Percentiles rank a stretch among this genome's conserved stretches.
These are phyloP conservation scores for Casuarius casuarius DNA, from an alignment of 2,113 vertebrate species.

Conservation along the genomic window DNA sequence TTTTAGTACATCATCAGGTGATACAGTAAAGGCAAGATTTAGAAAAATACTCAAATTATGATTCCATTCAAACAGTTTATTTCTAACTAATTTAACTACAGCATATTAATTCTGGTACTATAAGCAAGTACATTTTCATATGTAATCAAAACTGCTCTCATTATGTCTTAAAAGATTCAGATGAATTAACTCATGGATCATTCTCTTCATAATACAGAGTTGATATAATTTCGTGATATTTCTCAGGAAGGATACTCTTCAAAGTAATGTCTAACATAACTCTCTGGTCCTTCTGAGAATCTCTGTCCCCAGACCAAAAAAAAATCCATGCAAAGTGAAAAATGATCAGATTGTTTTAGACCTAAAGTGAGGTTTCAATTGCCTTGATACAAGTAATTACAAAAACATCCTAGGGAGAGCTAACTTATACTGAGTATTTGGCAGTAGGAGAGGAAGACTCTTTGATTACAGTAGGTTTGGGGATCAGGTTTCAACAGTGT, in stretches of 20 bases:
- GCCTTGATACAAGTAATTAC: neutral
- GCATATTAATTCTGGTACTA: neutral
- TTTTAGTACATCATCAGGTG: neutral
- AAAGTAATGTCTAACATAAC: neutral
- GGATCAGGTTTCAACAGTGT: neutral
- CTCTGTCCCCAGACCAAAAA: neutral
- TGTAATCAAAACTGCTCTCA: neutral
- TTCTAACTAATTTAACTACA: neutral
- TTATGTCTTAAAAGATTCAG: neutral
- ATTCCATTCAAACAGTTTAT: neutral
- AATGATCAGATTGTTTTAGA: neutral
- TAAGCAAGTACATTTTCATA: neutral
- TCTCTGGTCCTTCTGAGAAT: neutral
- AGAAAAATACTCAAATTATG: neutral
- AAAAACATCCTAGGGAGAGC: neutral
- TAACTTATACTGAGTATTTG: neutral
- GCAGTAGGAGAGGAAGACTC: neutral
- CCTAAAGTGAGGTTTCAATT: neutral
- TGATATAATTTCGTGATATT: neutral
- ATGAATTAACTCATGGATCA: neutral
- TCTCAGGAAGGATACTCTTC: neutral
- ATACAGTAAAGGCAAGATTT: neutral
- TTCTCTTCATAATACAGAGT: neutral
- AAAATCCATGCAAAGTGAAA: neutral
- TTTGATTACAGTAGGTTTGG: neutral